These are phyloP conservation scores for Agriotes lineatus DNA, from an alignment of 2,888 invertebrate species.

Conservation along the genomic window DNA sequence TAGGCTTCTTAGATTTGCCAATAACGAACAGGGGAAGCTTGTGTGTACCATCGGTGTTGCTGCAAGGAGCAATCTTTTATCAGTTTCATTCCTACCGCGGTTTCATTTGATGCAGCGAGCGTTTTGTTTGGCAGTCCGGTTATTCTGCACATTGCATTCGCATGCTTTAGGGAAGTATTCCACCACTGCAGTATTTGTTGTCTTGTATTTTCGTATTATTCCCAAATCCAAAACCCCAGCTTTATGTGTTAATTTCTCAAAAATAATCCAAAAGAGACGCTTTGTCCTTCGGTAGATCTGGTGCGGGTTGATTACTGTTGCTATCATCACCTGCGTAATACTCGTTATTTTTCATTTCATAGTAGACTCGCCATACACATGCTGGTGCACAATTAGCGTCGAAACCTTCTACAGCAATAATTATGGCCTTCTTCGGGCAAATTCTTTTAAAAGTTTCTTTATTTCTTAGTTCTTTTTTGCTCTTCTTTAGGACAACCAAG, in stretches of 20 bases:
- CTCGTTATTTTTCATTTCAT: background rate
- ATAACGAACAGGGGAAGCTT: no score
- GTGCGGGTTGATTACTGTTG: background rate
- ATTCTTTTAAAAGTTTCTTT: background rate
- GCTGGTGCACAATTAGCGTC: background rate
- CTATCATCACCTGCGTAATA: background rate
- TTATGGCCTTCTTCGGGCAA: background rate
- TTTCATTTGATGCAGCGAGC: no score
- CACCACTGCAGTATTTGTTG: conserved; percentile 1
- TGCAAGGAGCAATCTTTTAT: no score
- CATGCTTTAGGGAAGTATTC: conserved; percentile 1
- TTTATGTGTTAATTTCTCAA: background rate
- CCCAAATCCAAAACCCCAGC: background rate
- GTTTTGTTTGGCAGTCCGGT: no score
- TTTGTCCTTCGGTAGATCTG: background rate
- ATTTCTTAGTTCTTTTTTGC: no score
- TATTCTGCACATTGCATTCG: background rate
- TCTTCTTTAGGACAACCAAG: background rate
- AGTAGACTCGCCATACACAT: conserved; percentile 3
- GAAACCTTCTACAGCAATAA: conserved; percentile 1
- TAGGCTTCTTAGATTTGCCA: no score
- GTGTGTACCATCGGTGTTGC: no score
- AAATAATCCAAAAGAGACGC: conserved; percentile 3
- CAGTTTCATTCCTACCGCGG: no score
- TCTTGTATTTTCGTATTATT: conserved; percentile 4